phyloP scores from a whole-genome alignment of 2,113 vertebrate species.

The Leptodactylus fuscus region DNA sequence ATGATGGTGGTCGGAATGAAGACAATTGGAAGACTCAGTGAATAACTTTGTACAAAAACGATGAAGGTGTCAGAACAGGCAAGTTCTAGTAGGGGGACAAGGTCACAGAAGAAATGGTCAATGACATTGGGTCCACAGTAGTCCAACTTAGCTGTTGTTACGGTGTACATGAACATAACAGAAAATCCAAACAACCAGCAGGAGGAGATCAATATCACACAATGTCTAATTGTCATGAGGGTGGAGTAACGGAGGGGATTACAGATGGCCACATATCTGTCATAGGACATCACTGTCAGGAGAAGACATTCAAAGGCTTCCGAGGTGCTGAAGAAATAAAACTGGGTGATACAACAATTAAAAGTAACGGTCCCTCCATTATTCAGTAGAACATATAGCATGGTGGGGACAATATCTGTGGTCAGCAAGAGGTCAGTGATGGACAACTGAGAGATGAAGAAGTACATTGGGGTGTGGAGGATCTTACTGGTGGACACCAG shows the following conservation, averaged over 20 bases:
- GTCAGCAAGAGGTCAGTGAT: background rate
- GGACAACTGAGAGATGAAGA: background rate
- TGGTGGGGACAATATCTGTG: background rate
- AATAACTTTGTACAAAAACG: background rate
- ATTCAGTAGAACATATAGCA: background rate
- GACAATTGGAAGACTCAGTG: background rate
- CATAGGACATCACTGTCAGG: background rate
- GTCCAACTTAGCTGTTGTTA: background rate
- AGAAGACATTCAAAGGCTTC: background rate
- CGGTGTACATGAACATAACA: background rate
- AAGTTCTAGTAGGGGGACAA: background rate
- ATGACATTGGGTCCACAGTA: background rate
- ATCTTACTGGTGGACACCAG: background rate
- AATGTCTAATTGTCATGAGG: background rate
- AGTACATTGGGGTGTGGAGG: slow-evolving; percentile 2
- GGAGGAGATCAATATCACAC: background rate
- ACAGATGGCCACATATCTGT: slow-evolving; percentile 12
- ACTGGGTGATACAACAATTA: background rate
- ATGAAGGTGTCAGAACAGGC: background rate
- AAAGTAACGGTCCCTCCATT: background rate
- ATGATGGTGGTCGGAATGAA: background rate
- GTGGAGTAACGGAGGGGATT: background rate
- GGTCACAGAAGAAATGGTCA: background rate
- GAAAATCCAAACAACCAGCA: background rate
- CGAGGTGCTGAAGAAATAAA: background rate